Percentiles rank a stretch among this genome's conserved stretches.
These are phyloP conservation scores for Salticus scenicus DNA, from an alignment of 2,888 invertebrate species.

Conservation along the genomic window DNA sequence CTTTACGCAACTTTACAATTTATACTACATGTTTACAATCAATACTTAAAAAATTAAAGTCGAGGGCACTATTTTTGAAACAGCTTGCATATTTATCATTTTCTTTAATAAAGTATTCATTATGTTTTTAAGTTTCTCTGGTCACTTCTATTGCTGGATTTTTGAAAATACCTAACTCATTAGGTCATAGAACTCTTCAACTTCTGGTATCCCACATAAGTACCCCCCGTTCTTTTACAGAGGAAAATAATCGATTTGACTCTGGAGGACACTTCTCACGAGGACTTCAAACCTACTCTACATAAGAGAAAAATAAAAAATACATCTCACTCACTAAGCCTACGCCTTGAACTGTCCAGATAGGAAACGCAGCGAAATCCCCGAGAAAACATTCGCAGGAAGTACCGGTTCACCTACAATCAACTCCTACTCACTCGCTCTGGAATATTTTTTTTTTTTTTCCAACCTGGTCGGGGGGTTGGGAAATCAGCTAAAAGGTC, in stretches of 20 bases:
- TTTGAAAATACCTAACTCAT: no score
- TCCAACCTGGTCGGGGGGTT: background rate
- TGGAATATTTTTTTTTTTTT: background rate
- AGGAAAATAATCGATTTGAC: background rate
- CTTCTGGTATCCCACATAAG: background rate
- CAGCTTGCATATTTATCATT: no score
- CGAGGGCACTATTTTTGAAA: no score
- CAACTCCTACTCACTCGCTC: conserved; percentile 11
- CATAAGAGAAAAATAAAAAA: background rate
- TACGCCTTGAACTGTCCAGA: conserved; percentile 3
- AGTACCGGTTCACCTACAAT: conserved; percentile 37
- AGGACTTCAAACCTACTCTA: conserved; percentile 8
- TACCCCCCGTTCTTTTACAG: background rate
- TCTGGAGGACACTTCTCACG: background rate
- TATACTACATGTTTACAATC: no score
- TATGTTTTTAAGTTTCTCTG: no score
- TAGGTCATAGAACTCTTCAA: background rate
- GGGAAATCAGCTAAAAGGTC: background rate
- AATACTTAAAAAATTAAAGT: no score
- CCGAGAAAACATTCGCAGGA: conserved; percentile 15
- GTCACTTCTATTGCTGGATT: no score
- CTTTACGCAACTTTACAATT: no score
- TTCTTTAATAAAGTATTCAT: no score
- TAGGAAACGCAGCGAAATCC: background rate
- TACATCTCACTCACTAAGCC: background rate